Evolutionary conservation across 1,140 invertebrate species (phyloP).

Genomic region (Aphis craccivora): DNA sequence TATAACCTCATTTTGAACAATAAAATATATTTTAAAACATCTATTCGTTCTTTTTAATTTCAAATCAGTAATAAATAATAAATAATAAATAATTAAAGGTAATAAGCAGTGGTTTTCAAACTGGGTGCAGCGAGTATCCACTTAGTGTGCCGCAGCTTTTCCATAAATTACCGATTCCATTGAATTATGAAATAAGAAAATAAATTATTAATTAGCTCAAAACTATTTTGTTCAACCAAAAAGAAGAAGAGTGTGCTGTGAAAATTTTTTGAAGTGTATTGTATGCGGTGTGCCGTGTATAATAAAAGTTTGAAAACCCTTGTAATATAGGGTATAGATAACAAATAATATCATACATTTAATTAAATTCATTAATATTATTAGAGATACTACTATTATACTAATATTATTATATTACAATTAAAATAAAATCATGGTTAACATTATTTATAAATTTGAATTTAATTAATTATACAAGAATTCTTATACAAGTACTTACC

Average conservation of each 20-base stretch:
- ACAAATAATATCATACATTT: not conserved
- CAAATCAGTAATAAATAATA: not conserved
- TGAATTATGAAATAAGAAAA: too few species aligned
- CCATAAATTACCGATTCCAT: too few species aligned
- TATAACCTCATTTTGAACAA: not conserved
- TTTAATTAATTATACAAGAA: not conserved
- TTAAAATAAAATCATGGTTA: not conserved
- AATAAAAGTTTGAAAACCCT: too few species aligned
- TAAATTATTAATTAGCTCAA: too few species aligned
- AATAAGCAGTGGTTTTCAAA: too few species aligned
- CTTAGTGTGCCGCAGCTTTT: too few species aligned
- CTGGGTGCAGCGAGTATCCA: too few species aligned
- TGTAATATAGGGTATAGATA: not conserved
- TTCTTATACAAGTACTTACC: conserved; percentile 23
- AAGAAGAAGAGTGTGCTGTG: too few species aligned
- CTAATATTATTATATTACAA: too few species aligned
- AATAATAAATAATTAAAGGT: not conserved
- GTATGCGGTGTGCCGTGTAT: too few species aligned
- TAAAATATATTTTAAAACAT: not conserved
- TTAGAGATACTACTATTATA: not conserved
- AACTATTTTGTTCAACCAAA: too few species aligned
- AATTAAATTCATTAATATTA: not conserved
- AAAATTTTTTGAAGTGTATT: too few species aligned
- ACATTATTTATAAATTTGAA: not conserved
- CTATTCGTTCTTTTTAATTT: not conserved